These are phyloP conservation scores for Parnassius orleans DNA, from an alignment of 2,888 invertebrate species.

Conservation along the genomic window DNA sequence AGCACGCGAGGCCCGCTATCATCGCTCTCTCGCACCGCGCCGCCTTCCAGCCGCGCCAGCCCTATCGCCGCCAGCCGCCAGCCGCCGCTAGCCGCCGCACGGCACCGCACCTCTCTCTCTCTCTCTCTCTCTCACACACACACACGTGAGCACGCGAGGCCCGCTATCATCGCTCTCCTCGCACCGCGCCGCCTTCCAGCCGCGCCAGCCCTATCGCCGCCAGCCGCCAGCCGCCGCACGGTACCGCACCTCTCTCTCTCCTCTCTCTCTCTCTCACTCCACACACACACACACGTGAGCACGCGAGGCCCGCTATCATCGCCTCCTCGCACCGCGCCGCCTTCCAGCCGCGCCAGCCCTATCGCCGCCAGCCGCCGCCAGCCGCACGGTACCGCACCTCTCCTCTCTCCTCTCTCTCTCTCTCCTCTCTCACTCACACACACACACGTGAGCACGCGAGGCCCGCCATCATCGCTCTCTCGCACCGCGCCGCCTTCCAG, in stretches of 20 bases:
- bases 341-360: conserved; percentile 12
- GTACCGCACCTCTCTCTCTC: too few species aligned
- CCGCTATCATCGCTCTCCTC: conserved; percentile 18
- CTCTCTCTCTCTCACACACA: conserved; percentile 11
- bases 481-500: conserved; percentile 61
- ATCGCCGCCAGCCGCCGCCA: too few species aligned
- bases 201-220: not conserved
- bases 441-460: conserved; percentile 81
- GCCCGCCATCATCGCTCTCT: conserved; percentile 64
- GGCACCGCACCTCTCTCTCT: conserved; percentile 37
- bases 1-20: too few species aligned
- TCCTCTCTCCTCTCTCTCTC: too few species aligned
- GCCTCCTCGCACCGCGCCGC: too few species aligned
- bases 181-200: conserved; percentile 10
- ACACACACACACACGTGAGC: too few species aligned
- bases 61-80: conserved; percentile 10
- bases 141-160: not conserved
- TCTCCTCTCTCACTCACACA: too few species aligned
- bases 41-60: not conserved
- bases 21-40: too few species aligned
- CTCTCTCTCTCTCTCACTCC: too few species aligned
- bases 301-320: not conserved
- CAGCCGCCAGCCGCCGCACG: conserved; percentile 10
- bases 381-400: conserved; percentile 2
- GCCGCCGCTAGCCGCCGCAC: conserved; percentile 29